Evolutionary conservation across 2,888 invertebrate species (phyloP).

Genomic region (Drosophila nr. fundita): DNA sequence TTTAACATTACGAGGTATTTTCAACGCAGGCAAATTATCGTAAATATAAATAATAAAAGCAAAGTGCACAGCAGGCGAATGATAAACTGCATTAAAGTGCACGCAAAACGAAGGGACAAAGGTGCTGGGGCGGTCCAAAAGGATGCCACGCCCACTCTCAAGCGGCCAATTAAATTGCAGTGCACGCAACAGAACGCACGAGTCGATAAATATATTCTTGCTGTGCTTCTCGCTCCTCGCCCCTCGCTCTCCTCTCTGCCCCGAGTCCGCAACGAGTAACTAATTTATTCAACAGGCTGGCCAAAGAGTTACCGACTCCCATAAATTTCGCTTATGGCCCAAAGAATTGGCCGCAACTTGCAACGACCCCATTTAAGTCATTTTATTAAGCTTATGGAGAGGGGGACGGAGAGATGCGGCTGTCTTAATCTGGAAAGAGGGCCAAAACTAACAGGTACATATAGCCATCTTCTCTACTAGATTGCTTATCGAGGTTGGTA

Average conservation of each 20-base stretch:
- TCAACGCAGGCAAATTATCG: constrained; percentile 66
- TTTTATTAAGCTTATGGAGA: not conserved
- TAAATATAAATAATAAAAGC: constrained; percentile 79
- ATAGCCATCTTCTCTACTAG: not conserved
- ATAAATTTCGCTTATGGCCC: constrained; percentile 38
- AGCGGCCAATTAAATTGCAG: constrained; percentile 69
- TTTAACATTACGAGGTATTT: not conserved
- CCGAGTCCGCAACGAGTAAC: constrained; percentile 29
- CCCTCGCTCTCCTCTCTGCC: constrained; percentile 32
- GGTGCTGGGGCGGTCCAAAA: constrained; percentile 2
- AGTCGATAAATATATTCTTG: constrained; percentile 72
- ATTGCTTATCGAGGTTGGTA: not conserved
- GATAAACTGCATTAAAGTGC: constrained; percentile 78
- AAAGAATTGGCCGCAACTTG: constrained; percentile 37
- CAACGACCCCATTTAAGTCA: constrained; percentile 32
- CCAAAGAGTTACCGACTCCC: constrained; percentile 14
- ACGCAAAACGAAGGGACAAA: constrained; percentile 50
- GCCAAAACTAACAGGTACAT: not conserved
- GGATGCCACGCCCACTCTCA: constrained; percentile 57
- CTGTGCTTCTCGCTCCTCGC: constrained; percentile 22
- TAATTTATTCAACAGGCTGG: constrained; percentile 72
- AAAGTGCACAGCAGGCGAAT: constrained; percentile 67
- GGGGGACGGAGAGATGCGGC: not conserved
- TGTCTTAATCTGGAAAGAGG: not conserved
- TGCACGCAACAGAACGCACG: constrained; percentile 79